Conservation (phyloP, 30 jellyfish, hydroid and myxozoan genomes). For the Aurelia coerulea region DNA sequence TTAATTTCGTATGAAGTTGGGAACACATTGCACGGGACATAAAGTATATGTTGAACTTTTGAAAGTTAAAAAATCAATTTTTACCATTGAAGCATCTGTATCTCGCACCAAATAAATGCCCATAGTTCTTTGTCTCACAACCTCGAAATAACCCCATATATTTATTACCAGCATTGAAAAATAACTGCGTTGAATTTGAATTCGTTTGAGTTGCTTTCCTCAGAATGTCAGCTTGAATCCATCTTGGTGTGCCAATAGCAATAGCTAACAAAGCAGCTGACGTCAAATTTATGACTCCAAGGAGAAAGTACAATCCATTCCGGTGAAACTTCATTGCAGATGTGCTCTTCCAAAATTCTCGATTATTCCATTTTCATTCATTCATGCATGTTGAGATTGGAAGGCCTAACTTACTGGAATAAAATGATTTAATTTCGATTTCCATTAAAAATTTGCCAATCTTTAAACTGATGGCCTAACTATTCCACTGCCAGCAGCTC, state of each 20-base stretch:
- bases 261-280: constrained; percentile 42
- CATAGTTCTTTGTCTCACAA: constrained; percentile 75
- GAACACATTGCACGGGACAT: background rate
- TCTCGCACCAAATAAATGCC: constrained; percentile 34
- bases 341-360: too few species aligned
- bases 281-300: constrained; percentile 4
- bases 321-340: constrained; percentile 40
- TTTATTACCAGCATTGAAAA: constrained; percentile 54
- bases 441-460: too few species aligned
- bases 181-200: constrained; percentile 14
- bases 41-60: too few species aligned
- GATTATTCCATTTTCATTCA: too few species aligned
- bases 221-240: constrained; percentile 52
- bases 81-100: constrained; percentile 69
- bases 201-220: constrained; percentile 13
- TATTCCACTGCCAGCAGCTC: too few species aligned
- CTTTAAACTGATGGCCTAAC: too few species aligned
- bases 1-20: background rate
- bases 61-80: background rate
- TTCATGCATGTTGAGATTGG: too few species aligned
- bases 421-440: too few species aligned
- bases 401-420: too few species aligned
- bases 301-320: constrained; percentile 25
- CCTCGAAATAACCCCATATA: constrained; percentile 74
- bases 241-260: constrained; percentile 63